phyloP scores from a whole-genome alignment of 2,113 vertebrate genomes.

The Gallinago paraguaiae region DNA sequence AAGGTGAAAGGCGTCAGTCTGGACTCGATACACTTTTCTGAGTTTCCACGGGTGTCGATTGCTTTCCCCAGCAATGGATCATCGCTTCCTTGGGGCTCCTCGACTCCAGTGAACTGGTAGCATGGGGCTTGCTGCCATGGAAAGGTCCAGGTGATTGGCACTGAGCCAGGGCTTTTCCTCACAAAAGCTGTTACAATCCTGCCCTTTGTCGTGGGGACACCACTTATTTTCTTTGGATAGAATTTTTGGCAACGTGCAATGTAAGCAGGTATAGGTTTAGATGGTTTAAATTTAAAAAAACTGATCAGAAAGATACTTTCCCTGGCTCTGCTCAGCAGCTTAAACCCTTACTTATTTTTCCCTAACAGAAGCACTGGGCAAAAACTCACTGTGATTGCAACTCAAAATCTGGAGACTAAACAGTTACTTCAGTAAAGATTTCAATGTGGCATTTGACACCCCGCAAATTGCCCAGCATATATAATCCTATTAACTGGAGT shows the following conservation, averaged over 20 bases:
- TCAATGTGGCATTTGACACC: neutral
- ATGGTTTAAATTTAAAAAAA: neutral
- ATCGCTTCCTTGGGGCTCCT: neutral
- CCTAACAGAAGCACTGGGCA: neutral
- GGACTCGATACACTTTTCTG: neutral
- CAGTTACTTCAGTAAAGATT: conserved; percentile 19
- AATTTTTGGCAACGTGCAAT: neutral
- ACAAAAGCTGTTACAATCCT: neutral
- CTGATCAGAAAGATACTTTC: neutral
- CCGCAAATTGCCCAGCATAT: neutral
- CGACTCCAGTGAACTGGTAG: neutral
- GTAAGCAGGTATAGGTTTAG: neutral
- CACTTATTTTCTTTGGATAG: neutral
- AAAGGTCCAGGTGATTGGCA: neutral
- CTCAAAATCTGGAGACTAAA: conserved; percentile 12
- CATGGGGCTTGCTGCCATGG: neutral
- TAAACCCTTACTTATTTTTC: neutral
- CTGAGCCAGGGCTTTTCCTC: neutral
- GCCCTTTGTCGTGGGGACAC: neutral
- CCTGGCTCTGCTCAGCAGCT: neutral
- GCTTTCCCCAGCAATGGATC: neutral
- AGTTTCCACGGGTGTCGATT: neutral
- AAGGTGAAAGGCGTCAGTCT: neutral
- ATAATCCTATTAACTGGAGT: conserved; percentile 38
- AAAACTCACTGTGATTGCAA: neutral